A percentile compares a stretch with the other conserved stretches of the same genome.
phyloP scores from a whole-genome alignment of 2,888 invertebrate genomes.

The Erebia epiphron region DNA sequence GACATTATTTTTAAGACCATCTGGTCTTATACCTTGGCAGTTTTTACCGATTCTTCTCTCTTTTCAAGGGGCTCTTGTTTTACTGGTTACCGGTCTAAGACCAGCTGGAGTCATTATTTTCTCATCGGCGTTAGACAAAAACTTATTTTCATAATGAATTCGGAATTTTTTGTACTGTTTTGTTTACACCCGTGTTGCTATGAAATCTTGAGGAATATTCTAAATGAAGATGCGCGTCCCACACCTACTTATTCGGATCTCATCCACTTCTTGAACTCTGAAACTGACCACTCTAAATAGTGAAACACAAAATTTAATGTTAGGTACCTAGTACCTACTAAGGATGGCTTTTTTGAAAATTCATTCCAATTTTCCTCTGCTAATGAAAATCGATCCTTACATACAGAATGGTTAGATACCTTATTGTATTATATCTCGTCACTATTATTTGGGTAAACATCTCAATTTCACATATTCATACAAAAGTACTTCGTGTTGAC shows the following conservation, averaged over 20 bases:
- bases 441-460: too few species aligned
- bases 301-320: too few species aligned
- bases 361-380: too few species aligned
- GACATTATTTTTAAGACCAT: neutral
- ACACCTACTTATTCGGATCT: neutral
- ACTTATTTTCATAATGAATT: conserved; percentile 31
- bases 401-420: too few species aligned
- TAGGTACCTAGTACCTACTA: too few species aligned
- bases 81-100: conserved; percentile 36
- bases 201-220: conserved; percentile 6
- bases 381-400: too few species aligned
- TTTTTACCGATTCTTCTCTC: neutral
- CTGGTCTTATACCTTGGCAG: neutral
- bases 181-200: conserved; percentile 7
- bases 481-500: too few species aligned
- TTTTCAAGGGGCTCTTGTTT: neutral
- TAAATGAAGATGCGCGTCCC: neutral
- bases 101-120: conserved; percentile 42
- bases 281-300: too few species aligned
- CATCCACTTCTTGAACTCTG: too few species aligned
- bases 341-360: too few species aligned
- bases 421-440: too few species aligned
- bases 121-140: conserved; percentile 43
- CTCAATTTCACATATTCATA: too few species aligned
- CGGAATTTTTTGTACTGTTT: conserved; percentile 13